Conservation (phyloP, 2,888 invertebrate genomes). For the Hirtodrosophila confusa region DNA sequence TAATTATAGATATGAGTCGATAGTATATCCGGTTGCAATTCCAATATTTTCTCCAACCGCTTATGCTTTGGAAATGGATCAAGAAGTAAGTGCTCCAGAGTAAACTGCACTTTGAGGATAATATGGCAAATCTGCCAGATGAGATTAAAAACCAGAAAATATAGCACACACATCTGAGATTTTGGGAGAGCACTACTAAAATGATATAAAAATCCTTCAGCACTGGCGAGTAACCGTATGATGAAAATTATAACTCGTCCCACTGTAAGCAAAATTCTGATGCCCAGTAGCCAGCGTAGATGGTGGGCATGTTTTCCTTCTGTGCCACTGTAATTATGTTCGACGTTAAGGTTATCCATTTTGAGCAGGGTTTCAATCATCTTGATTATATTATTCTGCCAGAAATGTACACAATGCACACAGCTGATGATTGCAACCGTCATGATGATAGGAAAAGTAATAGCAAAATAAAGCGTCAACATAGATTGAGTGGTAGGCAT, state of each 20-base stretch:
- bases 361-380: slow-evolving; percentile 7
- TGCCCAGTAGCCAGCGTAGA: background rate
- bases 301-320: background rate
- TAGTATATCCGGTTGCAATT: slow-evolving; percentile 10
- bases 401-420: slow-evolving; percentile 4
- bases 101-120: background rate
- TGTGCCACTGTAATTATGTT: background rate
- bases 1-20: slow-evolving; percentile 10
- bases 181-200: background rate
- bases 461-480: background rate
- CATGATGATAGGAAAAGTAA: background rate
- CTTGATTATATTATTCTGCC: slow-evolving; percentile 21
- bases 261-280: background rate
- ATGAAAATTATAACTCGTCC: background rate
- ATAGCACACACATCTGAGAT: background rate
- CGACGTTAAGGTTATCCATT: background rate
- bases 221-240: background rate
- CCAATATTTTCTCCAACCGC: background rate
- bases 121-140: slow-evolving; percentile 6
- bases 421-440: background rate
- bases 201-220: fast-evolving
- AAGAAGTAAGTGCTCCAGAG: slow-evolving; percentile 2
- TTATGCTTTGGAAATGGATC: slow-evolving; percentile 7
- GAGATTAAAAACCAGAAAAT: background rate
- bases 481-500: background rate